phyloP scores from a whole-genome alignment of 2,888 invertebrate genomes.

The Strigamia crassipes region DNA sequence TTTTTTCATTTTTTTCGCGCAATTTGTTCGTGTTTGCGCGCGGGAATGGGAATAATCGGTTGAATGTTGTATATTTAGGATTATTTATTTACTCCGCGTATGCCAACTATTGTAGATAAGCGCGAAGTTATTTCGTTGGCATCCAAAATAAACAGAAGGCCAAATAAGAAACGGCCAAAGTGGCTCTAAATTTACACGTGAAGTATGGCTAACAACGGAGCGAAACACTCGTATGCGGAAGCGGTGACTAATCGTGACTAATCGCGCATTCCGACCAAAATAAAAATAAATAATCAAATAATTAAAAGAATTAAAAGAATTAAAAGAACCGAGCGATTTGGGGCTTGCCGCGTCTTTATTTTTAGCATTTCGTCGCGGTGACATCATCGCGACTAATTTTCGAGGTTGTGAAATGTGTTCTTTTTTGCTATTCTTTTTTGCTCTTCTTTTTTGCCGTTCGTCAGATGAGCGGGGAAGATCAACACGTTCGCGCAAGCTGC shows the following conservation, averaged over 20 bases:
- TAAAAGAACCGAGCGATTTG: too few relatives aligned
- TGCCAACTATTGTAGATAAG: neutral
- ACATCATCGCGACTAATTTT: neutral
- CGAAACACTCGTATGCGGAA: neutral
- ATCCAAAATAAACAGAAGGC: slow-evolving; percentile 16
- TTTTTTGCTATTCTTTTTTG: neutral
- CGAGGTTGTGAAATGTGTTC: too few relatives aligned
- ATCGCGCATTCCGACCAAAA: neutral
- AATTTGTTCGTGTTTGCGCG: too few relatives aligned
- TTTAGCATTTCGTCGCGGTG: too few relatives aligned
- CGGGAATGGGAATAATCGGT: neutral
- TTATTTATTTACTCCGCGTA: neutral
- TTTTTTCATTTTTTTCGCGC: too few relatives aligned
- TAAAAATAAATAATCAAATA: neutral
- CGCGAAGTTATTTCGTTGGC: neutral
- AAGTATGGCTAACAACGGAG: neutral
- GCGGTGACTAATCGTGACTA: neutral
- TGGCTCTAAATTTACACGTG: slow-evolving; percentile 25
- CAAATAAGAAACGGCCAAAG: neutral
- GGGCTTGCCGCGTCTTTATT: too few relatives aligned
- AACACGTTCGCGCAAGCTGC: neutral
- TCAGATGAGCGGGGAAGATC: neutral
- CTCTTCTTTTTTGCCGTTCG: neutral
- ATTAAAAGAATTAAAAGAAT: too few relatives aligned
- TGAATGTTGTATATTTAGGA: neutral